Evolutionary conservation across 1,140 invertebrate species (phyloP), one percentile per base, ranked within the genome.

Genomic region (Rhagoletis pomonella): DNA sequence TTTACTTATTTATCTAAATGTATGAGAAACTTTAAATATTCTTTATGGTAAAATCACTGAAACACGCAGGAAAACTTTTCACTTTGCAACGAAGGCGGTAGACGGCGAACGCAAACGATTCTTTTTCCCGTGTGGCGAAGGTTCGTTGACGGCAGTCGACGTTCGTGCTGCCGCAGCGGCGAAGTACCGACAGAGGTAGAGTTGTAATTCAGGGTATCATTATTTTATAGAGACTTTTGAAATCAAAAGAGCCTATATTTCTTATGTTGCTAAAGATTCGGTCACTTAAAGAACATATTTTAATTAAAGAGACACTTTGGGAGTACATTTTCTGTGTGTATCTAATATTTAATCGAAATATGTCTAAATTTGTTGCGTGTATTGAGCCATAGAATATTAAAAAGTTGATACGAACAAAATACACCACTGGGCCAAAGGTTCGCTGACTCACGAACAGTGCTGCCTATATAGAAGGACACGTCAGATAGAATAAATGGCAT

Each of bases 381-480:
- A n/a, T n/a, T n/a, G n/a, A n/a, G n/a, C n/a, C n/a, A n/a, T n/a
- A n/a, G n/a, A n/a, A n/a, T n/a, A n/a, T n/a, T n/a, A n/a, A n/a
- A n/a, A n/a, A n/a, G 19, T 4, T 67, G 4, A 0, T 73, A 17
- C 39, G 44, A 73, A 44, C 12, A 1, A 58, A 81, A 29, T 55
- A 29, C 73, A 81, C 9, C 73, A 19, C 73, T 81, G 73, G 19
- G 6, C 2, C n/a, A 5, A 55, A 55, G 44, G 73, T 81, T 81
- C 73, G 73, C 50, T 81, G 73, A 81, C 73, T 81, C 73, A 81
- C 19, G 73, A 55, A 81, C 73, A 81, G 73, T 81, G 73, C 73
- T 81, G 17, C 73, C 73, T 47, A 81, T n/a, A 44, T 5, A 1
- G 10, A 19, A 55, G 17, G 73, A 81, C 73, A 81, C 73, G 73